phyloP scores from a whole-genome alignment of 2,113 vertebrate genomes.

The Xenus cinereus region DNA sequence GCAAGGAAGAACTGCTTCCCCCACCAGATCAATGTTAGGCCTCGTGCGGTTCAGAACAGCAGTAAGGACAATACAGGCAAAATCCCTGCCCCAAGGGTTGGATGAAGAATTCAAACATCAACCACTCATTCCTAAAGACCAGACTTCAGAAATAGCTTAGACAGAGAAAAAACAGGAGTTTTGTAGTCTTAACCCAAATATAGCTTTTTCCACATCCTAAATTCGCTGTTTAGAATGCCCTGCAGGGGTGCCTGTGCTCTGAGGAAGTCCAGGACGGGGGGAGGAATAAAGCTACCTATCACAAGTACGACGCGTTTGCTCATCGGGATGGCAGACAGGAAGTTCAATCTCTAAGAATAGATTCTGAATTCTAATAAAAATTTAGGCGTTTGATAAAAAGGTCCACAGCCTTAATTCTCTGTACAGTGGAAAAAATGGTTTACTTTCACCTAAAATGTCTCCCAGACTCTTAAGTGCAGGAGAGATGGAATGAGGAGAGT shows the following conservation, averaged over 20 bases:
- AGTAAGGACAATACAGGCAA: not conserved
- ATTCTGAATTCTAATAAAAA: not conserved
- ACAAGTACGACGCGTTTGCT: not conserved
- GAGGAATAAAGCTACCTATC: not conserved
- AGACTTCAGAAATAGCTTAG: not conserved
- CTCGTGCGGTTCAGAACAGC: not conserved
- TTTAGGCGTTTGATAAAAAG: not conserved
- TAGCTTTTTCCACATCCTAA: not conserved
- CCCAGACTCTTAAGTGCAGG: not conserved
- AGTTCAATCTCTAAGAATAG: not conserved
- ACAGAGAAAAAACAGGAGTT: not conserved
- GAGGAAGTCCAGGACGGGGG: not conserved
- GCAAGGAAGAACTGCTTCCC: not conserved
- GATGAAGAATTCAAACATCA: not conserved
- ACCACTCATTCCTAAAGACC: not conserved
- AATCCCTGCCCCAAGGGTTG: not conserved
- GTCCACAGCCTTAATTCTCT: not conserved
- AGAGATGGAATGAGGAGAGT: not conserved
- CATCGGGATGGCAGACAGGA: not conserved
- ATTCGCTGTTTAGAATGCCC: not conserved
- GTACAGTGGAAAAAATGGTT: not conserved
- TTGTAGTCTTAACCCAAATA: not conserved
- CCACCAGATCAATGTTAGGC: not conserved
- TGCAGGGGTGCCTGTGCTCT: not conserved
- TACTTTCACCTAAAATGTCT: not conserved